Conservation (phyloP, 2,797 vertebrate genomes). For the Neosilurus mollespiculum region DNA sequence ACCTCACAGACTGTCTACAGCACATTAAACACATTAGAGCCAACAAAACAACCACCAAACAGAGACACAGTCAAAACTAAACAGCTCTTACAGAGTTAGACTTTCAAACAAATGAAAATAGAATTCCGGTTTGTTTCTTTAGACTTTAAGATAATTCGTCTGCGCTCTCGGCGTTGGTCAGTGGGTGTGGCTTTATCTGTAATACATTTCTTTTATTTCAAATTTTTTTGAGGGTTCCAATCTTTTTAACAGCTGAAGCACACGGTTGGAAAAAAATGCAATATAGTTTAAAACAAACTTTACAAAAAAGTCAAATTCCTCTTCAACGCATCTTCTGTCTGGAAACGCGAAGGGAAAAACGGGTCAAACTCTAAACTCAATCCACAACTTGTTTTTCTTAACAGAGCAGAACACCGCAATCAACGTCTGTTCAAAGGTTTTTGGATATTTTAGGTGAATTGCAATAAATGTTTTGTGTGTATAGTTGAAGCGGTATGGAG, state of each 20-base stretch:
- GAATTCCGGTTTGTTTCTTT: neutral
- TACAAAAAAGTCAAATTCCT: slow-evolving; percentile 11
- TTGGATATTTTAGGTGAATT: slow-evolving; percentile 72
- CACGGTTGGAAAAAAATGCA: neutral
- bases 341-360: neutral
- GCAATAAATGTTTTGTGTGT: slow-evolving; percentile 62
- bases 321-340: slow-evolving; percentile 42
- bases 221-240: neutral
- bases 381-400: slow-evolving; percentile 50
- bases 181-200: neutral
- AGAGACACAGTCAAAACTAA: neutral
- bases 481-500: slow-evolving; percentile 73
- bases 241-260: slow-evolving; percentile 1
- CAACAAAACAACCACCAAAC: neutral
- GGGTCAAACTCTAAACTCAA: slow-evolving; percentile 32
- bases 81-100: neutral
- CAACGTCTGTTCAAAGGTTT: slow-evolving; percentile 46
- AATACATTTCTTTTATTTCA: neutral
- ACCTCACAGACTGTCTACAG: neutral
- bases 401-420: slow-evolving; percentile 50
- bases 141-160: neutral
- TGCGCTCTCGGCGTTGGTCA: neutral
- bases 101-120: neutral
- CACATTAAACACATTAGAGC: neutral
- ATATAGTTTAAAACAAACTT: neutral